Evolutionary conservation across 1,140 invertebrate genomes (phyloP), one percentile per base, ranked within the genome.

Genomic region (Bombus balteatus): DNA sequence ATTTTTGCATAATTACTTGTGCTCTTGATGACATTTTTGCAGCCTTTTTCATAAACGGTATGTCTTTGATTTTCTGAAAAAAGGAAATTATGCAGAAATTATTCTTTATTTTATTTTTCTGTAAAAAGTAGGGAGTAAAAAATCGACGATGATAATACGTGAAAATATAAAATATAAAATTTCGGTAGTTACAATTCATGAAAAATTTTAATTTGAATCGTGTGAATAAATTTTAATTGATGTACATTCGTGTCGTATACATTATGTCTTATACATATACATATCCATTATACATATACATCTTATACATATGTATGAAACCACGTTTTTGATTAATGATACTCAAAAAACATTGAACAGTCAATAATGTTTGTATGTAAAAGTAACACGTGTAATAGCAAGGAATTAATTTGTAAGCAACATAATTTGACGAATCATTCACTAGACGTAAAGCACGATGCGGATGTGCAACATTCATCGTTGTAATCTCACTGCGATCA

Each of bases 1-100:
- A 91, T 86, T 97, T 96, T 6, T 95, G 92, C 2, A 96, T 66
- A 5, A 94, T 85, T 66, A 92, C 95, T 86, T 96, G 96, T 28
- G 93, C 87, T 2, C 87, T 81, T 53, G 93, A 95, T 85, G 95
- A 94, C 75, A 94, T 93, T 88, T 95, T 95, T 0, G 89, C 86
- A 57, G 96, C 94, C 47, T 93, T 91, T 22, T 95, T 92, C 10
- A 95, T 92, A n/a, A 96, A 92, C 43, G 96, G 96, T 47, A 97
- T 96, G 90, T 97, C 97, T 92, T 97, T 97, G 25, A 96, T 95
- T 96, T 97, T 97, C 97, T 97, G 94, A 1, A 96, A 96, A 34
- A 80, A 86, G 70, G 18, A 53, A 53, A 53, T 22, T 1, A 2
- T 22, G 8, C 18, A 53, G 22, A 53, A 53, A 53, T 22, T 53